phyloP scores from a whole-genome alignment of 1,140 invertebrate species.

The Orchestia grillus region DNA sequence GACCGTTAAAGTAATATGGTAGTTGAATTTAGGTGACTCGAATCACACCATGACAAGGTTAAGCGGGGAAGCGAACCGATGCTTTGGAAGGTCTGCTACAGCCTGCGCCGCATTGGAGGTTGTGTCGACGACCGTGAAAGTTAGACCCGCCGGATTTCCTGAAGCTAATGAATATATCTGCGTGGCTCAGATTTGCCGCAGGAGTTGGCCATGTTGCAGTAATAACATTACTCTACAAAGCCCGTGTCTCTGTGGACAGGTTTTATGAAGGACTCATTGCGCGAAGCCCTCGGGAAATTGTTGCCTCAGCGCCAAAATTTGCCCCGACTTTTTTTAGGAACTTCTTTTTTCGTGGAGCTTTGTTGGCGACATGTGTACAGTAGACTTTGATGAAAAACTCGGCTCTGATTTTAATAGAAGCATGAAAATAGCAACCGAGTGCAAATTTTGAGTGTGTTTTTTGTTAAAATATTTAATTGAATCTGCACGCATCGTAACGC shows the following conservation, averaged over 20 bases:
- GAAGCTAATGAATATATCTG: conserved; percentile 1
- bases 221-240: conserved; percentile 27
- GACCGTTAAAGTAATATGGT: no score
- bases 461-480: background rate
- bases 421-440: background rate
- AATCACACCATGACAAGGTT: background rate
- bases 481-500: background rate
- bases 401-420: background rate
- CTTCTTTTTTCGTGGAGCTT: background rate
- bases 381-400: background rate
- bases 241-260: conserved; percentile 29
- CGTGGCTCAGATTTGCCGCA: background rate
- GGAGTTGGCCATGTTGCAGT: conserved; percentile 8
- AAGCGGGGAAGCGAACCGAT: background rate
- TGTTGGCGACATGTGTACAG: background rate
- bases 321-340: background rate
- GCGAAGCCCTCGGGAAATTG: background rate
- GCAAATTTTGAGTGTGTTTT: background rate
- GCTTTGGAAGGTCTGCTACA: background rate
- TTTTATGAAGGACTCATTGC: conserved; percentile 44
- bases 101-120: background rate
- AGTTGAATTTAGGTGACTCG: background rate
- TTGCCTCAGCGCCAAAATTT: conserved; percentile 11
- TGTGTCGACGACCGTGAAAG: background rate
- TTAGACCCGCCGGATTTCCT: background rate